phyloP scores from a whole-genome alignment of 2,113 vertebrate genomes.

The Saguinus imperator region DNA sequence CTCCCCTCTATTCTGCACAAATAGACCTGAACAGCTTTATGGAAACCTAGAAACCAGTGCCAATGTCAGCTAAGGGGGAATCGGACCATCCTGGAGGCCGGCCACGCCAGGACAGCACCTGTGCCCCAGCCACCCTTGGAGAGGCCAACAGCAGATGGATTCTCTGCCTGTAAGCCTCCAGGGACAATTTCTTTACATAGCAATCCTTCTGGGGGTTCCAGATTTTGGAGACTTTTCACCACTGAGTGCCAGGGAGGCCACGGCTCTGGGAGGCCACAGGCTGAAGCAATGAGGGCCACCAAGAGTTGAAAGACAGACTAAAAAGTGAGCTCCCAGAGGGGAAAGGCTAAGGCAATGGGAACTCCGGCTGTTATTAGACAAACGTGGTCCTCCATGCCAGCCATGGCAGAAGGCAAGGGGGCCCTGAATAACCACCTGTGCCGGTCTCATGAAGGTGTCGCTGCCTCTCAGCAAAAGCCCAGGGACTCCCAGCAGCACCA shows the following conservation, averaged over 20 bases:
- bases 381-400: background rate
- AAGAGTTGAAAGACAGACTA: background rate
- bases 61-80: background rate
- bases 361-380: background rate
- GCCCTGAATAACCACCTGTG: accelerated
- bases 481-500: background rate
- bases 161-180: background rate
- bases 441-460: background rate
- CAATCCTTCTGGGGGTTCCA: background rate
- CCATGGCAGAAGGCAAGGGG: background rate
- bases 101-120: background rate
- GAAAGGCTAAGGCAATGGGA: background rate
- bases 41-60: background rate
- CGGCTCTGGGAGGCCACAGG: background rate
- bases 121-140: background rate
- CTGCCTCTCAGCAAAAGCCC: background rate
- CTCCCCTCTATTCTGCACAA: background rate
- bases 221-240: background rate
- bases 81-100: background rate
- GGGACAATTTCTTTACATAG: background rate
- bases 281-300: background rate
- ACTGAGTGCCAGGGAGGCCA: background rate
- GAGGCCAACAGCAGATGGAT: background rate
- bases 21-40: background rate
- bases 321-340: background rate